Conservation (phyloP, 2,888 invertebrate species). For the Teleiodes luculella region DNA sequence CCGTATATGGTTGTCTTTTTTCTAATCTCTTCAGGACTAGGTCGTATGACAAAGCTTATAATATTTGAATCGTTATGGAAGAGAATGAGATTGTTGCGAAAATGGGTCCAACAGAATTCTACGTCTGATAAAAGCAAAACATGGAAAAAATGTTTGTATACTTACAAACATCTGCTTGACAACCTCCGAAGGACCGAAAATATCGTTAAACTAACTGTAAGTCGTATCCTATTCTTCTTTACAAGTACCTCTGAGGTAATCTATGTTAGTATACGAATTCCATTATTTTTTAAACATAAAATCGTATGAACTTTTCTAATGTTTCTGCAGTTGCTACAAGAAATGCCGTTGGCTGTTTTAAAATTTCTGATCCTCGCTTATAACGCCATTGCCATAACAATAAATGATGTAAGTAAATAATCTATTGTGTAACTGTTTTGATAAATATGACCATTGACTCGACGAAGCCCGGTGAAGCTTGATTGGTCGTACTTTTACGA, state of each 20-base stretch:
- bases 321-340: neutral
- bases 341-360: neutral
- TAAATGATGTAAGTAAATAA: neutral
- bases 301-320: neutral
- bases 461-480: too few species aligned
- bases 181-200: neutral
- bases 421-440: neutral
- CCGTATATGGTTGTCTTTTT: neutral
- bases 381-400: neutral
- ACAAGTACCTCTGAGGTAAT: too few species aligned
- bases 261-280: too few species aligned
- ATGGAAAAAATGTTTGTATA: neutral
- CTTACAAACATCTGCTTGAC: neutral
- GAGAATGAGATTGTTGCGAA: neutral
- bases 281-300: too few species aligned
- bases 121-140: neutral
- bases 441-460: neutral
- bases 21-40: neutral
- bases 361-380: neutral
- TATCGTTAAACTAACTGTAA: neutral
- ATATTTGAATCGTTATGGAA: neutral
- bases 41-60: neutral
- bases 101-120: neutral
- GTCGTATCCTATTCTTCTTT: neutral
- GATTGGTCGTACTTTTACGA: too few species aligned